Base-by-base conservation (phyloP, 2,113 vertebrate species). In the Hippocampus comes region DNA sequence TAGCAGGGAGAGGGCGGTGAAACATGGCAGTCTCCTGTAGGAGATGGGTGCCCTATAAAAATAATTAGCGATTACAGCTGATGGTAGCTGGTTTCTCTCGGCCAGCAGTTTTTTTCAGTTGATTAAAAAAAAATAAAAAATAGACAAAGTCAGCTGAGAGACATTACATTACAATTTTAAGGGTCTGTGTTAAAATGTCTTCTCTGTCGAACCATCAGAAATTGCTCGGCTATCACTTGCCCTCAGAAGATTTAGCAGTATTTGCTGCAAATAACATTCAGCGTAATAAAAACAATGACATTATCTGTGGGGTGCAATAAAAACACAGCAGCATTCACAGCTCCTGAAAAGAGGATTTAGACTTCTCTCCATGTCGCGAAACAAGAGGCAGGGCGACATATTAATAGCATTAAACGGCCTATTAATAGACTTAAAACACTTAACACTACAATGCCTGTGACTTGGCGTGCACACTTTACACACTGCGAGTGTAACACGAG, bases 361-460 rank as follows among this genome's bases (percentile, higher is more conserved):
- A 41, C 30, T 41, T 63, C 30, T 20, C 27, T 63, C 60, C 30
- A 38, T 63, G 17, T 41, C 11, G 27, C 38, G 34, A 65, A 65
- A 65, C 21, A 65, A 65, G 21, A 65, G 63, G 41, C 41, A 23
- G 10, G 21, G 63, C 17, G n/a, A 65, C 41, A 65, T 21, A 41
- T 65, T 42, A 43, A 65, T 25, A 46, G 63, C 41, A n/a, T 42
- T 65, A 23, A 65, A 65, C 0, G n/a, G 21, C n/a, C 41, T 65
- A 65, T 65, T 43, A 65, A 65, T 46, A 65, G 41, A 21, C 11
- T 23, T 65, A 65, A 38, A 61, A 64, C 38, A 42, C 63, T 43
- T 43, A n/a, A 15, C 0, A 48, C 15, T 18, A 27, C 64, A 49
- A 30, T 67, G 43, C 12, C 23, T 48, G 30, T 49, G 43, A 48